Percentiles rank a stretch among this genome's conserved stretches.
Evolutionary conservation across 2,888 invertebrate species (phyloP).

Genomic region (Phrixothrix hirtus): DNA sequence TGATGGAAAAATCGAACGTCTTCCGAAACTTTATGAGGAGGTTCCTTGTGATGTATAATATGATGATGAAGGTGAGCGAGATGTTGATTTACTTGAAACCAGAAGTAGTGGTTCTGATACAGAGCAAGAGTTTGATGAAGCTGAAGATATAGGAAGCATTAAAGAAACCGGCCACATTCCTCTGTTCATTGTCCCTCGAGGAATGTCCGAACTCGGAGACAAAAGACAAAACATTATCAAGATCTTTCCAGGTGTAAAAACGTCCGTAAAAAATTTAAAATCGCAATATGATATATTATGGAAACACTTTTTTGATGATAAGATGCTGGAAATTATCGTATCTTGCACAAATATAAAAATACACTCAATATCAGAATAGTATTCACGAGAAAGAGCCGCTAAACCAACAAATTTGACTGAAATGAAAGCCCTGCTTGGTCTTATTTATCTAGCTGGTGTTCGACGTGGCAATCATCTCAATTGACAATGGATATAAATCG

Average conservation of each 20-base stretch:
- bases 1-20: background rate
- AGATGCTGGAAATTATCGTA: no score
- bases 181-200: no score
- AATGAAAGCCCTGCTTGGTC: no score
- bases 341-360: slow-evolving; percentile 3
- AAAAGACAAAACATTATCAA: background rate
- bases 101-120: background rate
- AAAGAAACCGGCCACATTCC: background rate
- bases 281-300: no score
- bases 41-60: background rate
- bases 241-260: no score
- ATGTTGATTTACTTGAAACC: no score
- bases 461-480: slow-evolving; percentile 5
- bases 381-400: background rate
- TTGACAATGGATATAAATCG: no score
- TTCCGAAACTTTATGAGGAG: no score
- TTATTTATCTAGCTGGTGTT: slow-evolving; percentile 3
- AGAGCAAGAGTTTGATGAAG: background rate
- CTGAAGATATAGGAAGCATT: background rate
- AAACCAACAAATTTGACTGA: slow-evolving; percentile 1
- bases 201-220: no score
- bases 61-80: no score
- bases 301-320: no score
- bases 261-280: background rate
- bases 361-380: background rate